Evolutionary conservation across 1,140 invertebrate species (phyloP).

Genomic region (Ips typographus): DNA sequence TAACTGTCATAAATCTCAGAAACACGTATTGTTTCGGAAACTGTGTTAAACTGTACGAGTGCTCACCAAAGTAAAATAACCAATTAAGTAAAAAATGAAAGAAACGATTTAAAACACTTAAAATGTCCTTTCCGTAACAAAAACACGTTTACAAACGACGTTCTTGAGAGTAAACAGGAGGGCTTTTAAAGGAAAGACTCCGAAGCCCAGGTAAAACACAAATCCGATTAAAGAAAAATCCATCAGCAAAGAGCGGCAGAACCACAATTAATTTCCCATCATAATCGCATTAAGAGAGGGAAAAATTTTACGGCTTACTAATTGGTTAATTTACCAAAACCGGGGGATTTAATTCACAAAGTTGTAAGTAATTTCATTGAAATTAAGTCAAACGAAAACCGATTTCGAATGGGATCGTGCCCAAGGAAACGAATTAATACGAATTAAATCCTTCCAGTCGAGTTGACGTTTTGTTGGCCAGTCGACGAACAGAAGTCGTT

Average conservation of each 20-base stretch:
- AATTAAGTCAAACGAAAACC: constrained; percentile 15
- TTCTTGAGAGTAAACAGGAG: neutral
- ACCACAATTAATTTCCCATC: constrained; percentile 9
- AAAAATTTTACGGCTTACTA: constrained; percentile 14
- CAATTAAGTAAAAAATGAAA: no score
- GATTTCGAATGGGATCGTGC: constrained; percentile 13
- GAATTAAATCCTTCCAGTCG: constrained; percentile 12
- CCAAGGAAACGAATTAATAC: constrained; percentile 21
- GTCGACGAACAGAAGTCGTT: neutral
- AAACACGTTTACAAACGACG: no score
- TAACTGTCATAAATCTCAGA: no score
- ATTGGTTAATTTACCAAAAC: constrained; percentile 19
- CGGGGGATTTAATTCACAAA: constrained; percentile 13
- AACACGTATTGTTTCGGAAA: no score
- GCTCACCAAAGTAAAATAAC: no score
- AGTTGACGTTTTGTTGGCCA: neutral
- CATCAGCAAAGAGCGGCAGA: neutral
- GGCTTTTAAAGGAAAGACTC: neutral
- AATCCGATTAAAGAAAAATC: constrained; percentile 3
- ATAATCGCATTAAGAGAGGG: constrained; percentile 17
- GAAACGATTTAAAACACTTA: no score
- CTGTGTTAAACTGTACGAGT: no score
- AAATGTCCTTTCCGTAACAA: no score
- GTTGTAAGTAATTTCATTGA: constrained; percentile 16
- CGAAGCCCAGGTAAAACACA: neutral